Base-by-base conservation (phyloP, 2,888 invertebrate species). In the Leptopilina syphax region DNA sequence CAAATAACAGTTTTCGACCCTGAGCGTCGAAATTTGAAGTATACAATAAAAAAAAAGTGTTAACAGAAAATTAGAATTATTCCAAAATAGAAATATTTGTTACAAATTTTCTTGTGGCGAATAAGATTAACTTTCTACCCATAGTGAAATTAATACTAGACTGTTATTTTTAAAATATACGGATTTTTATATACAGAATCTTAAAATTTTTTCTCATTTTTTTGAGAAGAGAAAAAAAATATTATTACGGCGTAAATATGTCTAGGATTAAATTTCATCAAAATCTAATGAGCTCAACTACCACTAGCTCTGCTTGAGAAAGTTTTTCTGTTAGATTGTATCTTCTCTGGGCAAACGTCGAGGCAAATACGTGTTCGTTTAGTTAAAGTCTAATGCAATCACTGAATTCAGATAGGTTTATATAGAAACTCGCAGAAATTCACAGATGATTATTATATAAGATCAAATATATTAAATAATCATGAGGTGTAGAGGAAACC, bases 381-480 rank as follows among this genome's bases (percentile, higher is more conserved):
- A 63, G 63, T 63, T 50, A 63, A 63, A 63, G 63, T 63, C 63
- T 63, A 63, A 63, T 63, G 63, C 63, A 63, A 63, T 63, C 63
- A 63, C 63, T 63, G 63, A 63, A 63, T 18, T 63, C 24, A 7
- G 63, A 63, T 63, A 63, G 24, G 60, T 60, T 60, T 60, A 63
- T 63, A 24, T n/a, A 24, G 63, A 63, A 63, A 63, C n/a, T 63
- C 24, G 24, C 18, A 63, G 60, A 60, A 34, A 34, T 34, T 34
- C 34, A 34, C 34, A 34, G 63, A 63, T 63, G 18, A 24, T 63
- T 63, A 24, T 63, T 63, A 63, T 63, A 63, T 63, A 63, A 63
- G 63, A 63, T 63, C 24, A 18, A 63, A 63, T 63, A 63, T n/a
- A 24, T 63, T 24, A 63, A 63, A 63, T 63, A 18, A 63, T 63